Conservation (phyloP, 2,797 vertebrate species). For the Glyptemys insculpta region DNA sequence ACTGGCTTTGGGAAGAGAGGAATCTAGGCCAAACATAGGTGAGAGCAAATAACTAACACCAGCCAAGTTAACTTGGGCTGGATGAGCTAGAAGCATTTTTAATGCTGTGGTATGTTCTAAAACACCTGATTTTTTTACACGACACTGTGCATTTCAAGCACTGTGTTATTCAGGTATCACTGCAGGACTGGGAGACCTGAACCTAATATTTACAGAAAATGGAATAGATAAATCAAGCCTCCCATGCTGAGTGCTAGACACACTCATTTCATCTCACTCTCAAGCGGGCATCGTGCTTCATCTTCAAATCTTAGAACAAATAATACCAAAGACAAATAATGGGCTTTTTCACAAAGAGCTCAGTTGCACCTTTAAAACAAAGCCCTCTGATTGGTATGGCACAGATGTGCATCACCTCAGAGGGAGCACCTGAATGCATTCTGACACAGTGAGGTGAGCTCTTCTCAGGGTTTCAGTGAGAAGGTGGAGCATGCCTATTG, state of each 20-base stretch:
- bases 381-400: neutral
- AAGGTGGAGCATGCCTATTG: neutral
- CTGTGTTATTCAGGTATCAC: neutral
- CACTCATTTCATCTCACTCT: neutral
- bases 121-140: neutral
- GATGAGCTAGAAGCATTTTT: neutral
- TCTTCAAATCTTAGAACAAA: neutral
- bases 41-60: neutral
- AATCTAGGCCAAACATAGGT: neutral
- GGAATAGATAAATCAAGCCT: neutral
- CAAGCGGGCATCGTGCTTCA: neutral
- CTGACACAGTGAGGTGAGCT: neutral
- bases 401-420: neutral
- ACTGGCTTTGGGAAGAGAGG: neutral
- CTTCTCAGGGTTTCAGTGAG: neutral
- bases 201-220: neutral
- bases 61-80: neutral
- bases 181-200: neutral
- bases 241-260: neutral
- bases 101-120: neutral
- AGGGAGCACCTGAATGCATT: neutral
- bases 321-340: neutral
- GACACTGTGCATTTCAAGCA: neutral
- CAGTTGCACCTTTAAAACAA: neutral
- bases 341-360: neutral